Percentiles rank a stretch among this genome's conserved stretches.
Evolutionary conservation across 92 coral and sea anemone genomes (phyloP).

Genomic region (Pocillopora grandis): DNA sequence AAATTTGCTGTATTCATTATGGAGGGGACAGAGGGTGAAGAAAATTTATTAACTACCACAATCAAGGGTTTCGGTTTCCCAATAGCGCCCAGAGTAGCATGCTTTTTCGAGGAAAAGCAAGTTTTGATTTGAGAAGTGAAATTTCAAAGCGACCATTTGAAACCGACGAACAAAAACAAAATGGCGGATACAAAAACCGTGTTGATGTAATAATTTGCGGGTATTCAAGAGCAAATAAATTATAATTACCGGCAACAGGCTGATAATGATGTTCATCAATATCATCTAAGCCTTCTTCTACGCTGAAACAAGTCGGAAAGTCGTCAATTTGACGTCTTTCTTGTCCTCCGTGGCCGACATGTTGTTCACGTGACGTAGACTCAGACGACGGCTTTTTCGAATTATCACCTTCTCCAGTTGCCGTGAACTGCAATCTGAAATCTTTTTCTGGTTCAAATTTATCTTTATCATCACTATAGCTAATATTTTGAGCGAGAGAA

Average conservation of each 20-base stretch:
- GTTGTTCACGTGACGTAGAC: slow-evolving; percentile 67
- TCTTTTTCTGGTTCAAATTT: background rate
- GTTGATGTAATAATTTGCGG: slow-evolving; percentile 4
- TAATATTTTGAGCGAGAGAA: slow-evolving; percentile 32
- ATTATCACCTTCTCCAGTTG: slow-evolving; percentile 28
- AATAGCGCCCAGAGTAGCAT: too few relatives aligned
- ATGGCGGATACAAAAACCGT: slow-evolving; percentile 72
- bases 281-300: slow-evolving; percentile 73
- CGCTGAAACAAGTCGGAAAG: slow-evolving; percentile 86
- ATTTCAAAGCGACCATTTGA: background rate
- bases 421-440: background rate
- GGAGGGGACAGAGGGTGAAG: too few relatives aligned
- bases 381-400: slow-evolving; percentile 18
- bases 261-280: slow-evolving; percentile 75
- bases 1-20: too few relatives aligned
- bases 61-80: too few relatives aligned
- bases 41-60: too few relatives aligned
- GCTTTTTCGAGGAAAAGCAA: background rate
- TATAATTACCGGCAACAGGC: slow-evolving; percentile 91
- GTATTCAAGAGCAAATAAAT: background rate
- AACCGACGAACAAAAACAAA: slow-evolving; percentile 47
- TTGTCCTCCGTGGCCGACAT: slow-evolving; percentile 66
- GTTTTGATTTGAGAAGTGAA: background rate
- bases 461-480: slow-evolving; percentile 16
- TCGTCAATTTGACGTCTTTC: slow-evolving; percentile 70